A percentile compares a stretch with the other conserved stretches of the same genome.
These are phyloP conservation scores for Drosophila putrida DNA, from an alignment of 2,888 invertebrate species.

Conservation along the genomic window DNA sequence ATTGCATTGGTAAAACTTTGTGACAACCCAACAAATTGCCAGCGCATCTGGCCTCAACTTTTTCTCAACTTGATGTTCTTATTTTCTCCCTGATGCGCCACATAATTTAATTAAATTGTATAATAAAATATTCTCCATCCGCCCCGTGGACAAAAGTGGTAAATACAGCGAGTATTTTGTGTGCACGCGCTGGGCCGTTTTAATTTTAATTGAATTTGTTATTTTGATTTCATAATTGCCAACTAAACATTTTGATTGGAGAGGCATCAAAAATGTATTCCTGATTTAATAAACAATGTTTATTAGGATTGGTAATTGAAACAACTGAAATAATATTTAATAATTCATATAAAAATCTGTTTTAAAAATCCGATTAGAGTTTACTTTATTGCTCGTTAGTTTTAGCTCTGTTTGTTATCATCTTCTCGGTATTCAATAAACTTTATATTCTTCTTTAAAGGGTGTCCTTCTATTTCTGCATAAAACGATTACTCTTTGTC, in stretches of 20 bases:
- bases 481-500: too few relatives aligned
- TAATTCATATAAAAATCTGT: not conserved
- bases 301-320: not conserved
- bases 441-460: too few relatives aligned
- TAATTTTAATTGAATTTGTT: conserved; percentile 32
- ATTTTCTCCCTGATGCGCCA: conserved; percentile 26
- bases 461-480: too few relatives aligned
- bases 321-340: not conserved
- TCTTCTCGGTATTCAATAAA: too few relatives aligned
- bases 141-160: conserved; percentile 24
- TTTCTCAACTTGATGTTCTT: not conserved
- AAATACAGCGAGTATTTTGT: conserved; percentile 21
- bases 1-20: conserved; percentile 71
- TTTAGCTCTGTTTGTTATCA: too few relatives aligned
- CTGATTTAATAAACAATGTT: not conserved
- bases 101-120: conserved; percentile 62
- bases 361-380: not conserved
- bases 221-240: conserved; percentile 16
- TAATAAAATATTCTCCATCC: conserved; percentile 37
- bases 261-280: not conserved
- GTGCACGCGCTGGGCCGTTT: conserved; percentile 30
- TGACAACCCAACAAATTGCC: conserved; percentile 63
- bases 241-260: conserved; percentile 18
- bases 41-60: conserved; percentile 39
- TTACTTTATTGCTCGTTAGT: not conserved